phyloP scores from a whole-genome alignment of 2,888 invertebrate species.

The Drosophila ustulata region DNA sequence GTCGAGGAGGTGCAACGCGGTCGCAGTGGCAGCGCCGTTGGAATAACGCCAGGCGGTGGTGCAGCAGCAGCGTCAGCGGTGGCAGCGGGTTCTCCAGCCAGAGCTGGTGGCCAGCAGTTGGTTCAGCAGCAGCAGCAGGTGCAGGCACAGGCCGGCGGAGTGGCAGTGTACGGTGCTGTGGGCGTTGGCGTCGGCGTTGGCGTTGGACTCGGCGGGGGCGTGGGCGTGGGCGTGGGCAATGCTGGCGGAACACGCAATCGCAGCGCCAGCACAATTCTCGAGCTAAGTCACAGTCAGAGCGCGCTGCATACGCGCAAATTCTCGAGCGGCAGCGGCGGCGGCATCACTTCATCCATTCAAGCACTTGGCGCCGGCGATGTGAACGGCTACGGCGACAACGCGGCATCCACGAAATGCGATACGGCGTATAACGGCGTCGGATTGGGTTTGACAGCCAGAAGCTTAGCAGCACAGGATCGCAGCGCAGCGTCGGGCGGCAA shows the following conservation, averaged over 20 bases:
- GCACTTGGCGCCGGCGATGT: slow-evolving; percentile 38
- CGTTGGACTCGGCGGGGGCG: slow-evolving; percentile 15
- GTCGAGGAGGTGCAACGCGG: slow-evolving; percentile 83
- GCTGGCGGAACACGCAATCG: slow-evolving; percentile 62
- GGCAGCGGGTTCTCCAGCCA: slow-evolving; percentile 76
- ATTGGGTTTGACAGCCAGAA: slow-evolving; percentile 11
- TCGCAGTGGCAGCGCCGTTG: slow-evolving; percentile 82
- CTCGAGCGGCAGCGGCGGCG: slow-evolving; percentile 32
- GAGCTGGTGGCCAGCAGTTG: slow-evolving; percentile 69
- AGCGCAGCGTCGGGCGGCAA: slow-evolving; percentile 22
- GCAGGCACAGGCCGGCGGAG: slow-evolving; percentile 49
- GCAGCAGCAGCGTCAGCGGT: slow-evolving; percentile 36
- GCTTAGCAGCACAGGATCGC: slow-evolving; percentile 1
- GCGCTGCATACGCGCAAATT: slow-evolving; percentile 42
- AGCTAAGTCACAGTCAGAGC: slow-evolving; percentile 49
- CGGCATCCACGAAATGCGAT: slow-evolving; percentile 55
- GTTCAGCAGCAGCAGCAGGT: slow-evolving; percentile 25
- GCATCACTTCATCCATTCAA: neutral
- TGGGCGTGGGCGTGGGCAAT: slow-evolving; percentile 37
- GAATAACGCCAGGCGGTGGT: slow-evolving; percentile 70
- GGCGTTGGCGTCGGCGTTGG: slow-evolving; percentile 33
- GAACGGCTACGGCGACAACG: slow-evolving; percentile 65
- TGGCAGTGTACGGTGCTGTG: slow-evolving; percentile 36
- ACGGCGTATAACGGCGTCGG: slow-evolving; percentile 57
- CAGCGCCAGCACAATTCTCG: slow-evolving; percentile 73